Evolutionary conservation across 2,113 vertebrate genomes (phyloP), one percentile per base, ranked within the genome.

Genomic region (Poeciliopsis prolifica): DNA sequence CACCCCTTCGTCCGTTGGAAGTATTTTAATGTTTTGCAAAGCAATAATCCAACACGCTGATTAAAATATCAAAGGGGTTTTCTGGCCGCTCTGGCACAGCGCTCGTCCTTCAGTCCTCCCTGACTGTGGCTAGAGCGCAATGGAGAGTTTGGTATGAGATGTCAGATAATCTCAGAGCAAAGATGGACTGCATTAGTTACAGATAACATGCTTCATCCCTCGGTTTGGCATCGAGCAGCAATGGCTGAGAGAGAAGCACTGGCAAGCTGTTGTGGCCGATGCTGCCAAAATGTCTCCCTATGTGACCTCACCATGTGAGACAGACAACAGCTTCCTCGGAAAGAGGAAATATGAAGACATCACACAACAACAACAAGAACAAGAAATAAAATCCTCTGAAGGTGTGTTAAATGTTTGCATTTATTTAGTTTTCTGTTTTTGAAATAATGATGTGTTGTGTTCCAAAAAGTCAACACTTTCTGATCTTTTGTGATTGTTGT

Each of bases 131-230:
- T 51, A 29, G 44, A 61, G 33, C 3, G n/a, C 77, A 61, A 67
- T 68, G 33, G 61, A 65, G n/a, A 82, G 65, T 74, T 66, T 71
- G 61, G 54, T 64, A 71, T 77, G 85, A 75, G 75, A 83, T 86
- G 37, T 80, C 82, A 76, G 80, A 86, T 85, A 77, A 74, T 87
- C 80, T 89, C 82, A 66, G 79, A 37, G 82, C 79, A 72, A 84
- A 85, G 80, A 80, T 77, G 77, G 82, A 79, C 85, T 78, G 72
- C 80, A 85, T 91, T 86, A 86, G 83, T 89, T 87, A 82, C 89
- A 87, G 85, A 91, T 87, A 85, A 78, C 85, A 81, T 65, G 86
- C 79, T 85, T 84, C 74, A 82, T 86, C 87, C 79, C 83, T 82
- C 70, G 3, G 71, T 66, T 75, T 87, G 87, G 87, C 83, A 63